Evolutionary conservation across 2,888 invertebrate genomes (phyloP), one percentile per base, ranked within the genome.

Genomic region (Ochropleura leucogaster): DNA sequence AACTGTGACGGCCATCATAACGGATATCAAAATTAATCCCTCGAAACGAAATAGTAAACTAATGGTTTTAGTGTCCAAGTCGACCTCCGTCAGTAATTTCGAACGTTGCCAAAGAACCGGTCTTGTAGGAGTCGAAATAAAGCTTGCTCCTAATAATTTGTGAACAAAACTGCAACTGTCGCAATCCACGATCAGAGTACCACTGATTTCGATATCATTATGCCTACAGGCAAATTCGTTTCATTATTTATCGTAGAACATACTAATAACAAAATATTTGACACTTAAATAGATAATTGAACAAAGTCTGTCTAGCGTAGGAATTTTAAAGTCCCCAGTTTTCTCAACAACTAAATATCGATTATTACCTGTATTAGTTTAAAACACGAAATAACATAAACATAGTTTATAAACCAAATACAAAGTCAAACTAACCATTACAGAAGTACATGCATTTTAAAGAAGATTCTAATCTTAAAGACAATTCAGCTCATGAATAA

Each of bases 41-140:
- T 74, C 12, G 18, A 78, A 80, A 72, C 64, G 62, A 76, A 82
- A 82, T 84, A 62, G 68, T 76, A 73, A 80, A 77, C 63, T 68
- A 84, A 82, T 87, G 79, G 83, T 87, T 88, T 84, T 82, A 83
- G 70, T 77, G 87, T 87, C 80, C 85, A 79, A 82, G 87, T 87
- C 88, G 90, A 88, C 93, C 92, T 92, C 90, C 87, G 84, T 80
- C 80, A 83, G 83, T 89, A 90, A 91, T 90, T 88, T 87, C 74
- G 86, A 87, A 84, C 85, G 90, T 93, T 92, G 90, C 91, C 85
- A 92, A 91, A 90, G 79, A 91, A 92, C 92, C 90, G 88, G 91
- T 90, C 84, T 84, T 87, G 89, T 90, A 89, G 90, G 89, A 89
- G 86, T 87, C 79, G 85, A 87, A 88, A 88, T 88, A 86, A 86